Evolutionary conservation across 1,140 invertebrate species (phyloP).

Genomic region (Yoshiicerus persimilis): DNA sequence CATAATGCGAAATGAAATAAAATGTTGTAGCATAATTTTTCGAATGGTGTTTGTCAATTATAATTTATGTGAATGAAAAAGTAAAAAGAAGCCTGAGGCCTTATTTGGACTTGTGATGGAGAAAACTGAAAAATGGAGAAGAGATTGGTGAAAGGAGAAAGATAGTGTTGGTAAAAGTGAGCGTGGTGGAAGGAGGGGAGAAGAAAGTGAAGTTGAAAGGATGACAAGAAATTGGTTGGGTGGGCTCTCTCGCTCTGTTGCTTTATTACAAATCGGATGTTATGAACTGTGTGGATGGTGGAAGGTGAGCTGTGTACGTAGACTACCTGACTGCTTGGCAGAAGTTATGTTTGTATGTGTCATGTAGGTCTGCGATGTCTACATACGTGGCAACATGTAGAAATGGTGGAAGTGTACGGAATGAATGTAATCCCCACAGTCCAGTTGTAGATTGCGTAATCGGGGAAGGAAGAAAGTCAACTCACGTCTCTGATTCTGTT

Average conservation of each 20-base stretch:
- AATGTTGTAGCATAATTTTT: too few species aligned
- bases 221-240: too few species aligned
- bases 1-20: too few species aligned
- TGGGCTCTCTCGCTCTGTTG: neutral
- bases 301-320: too few species aligned
- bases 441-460: conserved; percentile 16
- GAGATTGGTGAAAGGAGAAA: neutral
- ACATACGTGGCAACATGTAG: neutral
- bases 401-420: neutral
- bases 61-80: too few species aligned
- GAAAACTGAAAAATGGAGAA: neutral
- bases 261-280: neutral
- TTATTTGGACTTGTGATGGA: too few species aligned
- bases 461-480: neutral
- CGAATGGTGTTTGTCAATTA: too few species aligned
- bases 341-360: neutral
- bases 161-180: neutral
- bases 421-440: conserved; percentile 25
- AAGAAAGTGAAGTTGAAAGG: neutral
- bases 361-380: neutral
- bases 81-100: neutral
- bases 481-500: conserved; percentile 16
- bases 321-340: too few species aligned
- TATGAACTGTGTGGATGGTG: neutral
- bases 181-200: neutral